Evolutionary conservation across 1,140 invertebrate genomes (phyloP).

Genomic region (Bombus superbus): DNA sequence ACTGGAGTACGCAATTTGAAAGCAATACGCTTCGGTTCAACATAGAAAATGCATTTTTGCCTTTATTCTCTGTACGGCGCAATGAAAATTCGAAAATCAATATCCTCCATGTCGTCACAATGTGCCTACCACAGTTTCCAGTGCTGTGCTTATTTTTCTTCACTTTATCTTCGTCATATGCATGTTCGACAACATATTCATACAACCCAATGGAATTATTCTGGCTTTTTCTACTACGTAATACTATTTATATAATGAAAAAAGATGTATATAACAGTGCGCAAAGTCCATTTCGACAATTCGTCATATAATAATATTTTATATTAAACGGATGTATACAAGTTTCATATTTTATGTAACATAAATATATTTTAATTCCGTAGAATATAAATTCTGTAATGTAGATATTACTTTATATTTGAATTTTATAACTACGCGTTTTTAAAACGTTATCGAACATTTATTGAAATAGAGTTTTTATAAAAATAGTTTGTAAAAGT

Average conservation of each 20-base stretch:
- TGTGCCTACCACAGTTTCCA: constrained; percentile 50
- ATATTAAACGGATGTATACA: too few species aligned
- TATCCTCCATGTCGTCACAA: constrained; percentile 58
- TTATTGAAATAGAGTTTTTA: background rate
- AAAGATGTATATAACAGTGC: too few species aligned
- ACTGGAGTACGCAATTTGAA: constrained; percentile 35
- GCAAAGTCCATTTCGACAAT: too few species aligned
- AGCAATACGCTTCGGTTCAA: constrained; percentile 32
- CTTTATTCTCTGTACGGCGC: constrained; percentile 43
- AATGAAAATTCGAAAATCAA: constrained; percentile 70
- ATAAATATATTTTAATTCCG: background rate
- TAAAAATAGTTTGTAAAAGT: background rate
- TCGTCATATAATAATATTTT: background rate
- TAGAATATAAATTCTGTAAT: background rate
- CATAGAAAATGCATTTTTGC: constrained; percentile 47
- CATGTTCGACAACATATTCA: background rate
- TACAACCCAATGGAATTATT: background rate
- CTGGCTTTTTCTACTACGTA: background rate
- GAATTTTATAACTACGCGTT: background rate
- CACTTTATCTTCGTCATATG: constrained; percentile 29
- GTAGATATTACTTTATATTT: background rate
- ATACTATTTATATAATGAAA: background rate
- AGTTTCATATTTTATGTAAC: background rate
- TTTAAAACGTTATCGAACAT: background rate
- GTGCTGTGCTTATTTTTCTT: constrained; percentile 57